A percentile compares a stretch with the other conserved stretches of the same genome.
Conservation (phyloP, 92 coral and sea anemone genomes). For the Scolanthus callimorphus region DNA sequence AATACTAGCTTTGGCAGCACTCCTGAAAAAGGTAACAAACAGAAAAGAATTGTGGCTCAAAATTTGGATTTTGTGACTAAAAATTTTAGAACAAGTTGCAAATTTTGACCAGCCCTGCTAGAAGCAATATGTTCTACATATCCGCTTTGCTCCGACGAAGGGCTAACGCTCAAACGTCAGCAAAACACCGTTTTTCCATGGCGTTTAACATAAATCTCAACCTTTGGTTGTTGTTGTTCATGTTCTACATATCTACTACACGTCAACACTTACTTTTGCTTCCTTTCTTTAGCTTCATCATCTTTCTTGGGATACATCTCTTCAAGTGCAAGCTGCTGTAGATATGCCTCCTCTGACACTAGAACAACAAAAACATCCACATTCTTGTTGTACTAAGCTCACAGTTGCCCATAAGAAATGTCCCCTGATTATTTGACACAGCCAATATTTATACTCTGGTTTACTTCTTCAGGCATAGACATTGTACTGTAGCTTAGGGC, state of each 20-base stretch:
- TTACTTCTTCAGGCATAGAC: no score
- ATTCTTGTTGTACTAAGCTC: no score
- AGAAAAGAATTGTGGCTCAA: neutral
- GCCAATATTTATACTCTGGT: neutral
- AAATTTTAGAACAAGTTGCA: neutral
- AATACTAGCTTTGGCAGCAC: conserved; percentile 77
- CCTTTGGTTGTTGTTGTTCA: no score
- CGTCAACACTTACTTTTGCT: conserved; percentile 49
- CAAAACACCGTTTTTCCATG: no score
- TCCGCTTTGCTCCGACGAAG: no score
- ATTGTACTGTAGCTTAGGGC: no score
- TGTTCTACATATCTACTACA: neutral
- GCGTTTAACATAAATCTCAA: no score
- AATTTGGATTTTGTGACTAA: neutral
- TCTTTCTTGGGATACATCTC: conserved; percentile 68
- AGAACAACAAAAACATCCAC: neutral
- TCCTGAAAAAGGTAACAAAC: conserved; percentile 22
- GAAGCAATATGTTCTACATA: no score
- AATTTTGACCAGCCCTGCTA: no score
- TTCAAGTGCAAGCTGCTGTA: conserved; percentile 78
- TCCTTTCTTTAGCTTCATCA: conserved; percentile 44
- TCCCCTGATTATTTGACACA: neutral
- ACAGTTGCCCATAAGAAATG: no score
- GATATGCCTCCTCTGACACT: conserved; percentile 75
- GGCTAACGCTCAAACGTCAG: no score